Conservation (phyloP, 2,113 vertebrate genomes). For the Rynchops niger region DNA sequence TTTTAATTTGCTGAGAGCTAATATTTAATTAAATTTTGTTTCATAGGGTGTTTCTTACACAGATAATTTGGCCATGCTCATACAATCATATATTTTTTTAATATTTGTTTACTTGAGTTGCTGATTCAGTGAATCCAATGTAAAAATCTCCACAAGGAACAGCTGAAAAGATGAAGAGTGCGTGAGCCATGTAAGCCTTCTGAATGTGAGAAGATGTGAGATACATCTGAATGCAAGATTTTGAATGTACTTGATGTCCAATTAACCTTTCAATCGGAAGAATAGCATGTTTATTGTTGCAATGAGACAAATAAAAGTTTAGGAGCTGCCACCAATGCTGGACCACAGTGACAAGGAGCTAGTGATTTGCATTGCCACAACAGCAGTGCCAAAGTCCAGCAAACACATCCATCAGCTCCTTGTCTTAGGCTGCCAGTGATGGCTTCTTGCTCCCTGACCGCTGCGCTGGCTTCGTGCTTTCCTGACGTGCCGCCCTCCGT, state of each 20-base stretch:
- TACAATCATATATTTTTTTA: neutral
- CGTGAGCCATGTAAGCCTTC: neutral
- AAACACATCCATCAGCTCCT: neutral
- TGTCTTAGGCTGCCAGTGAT: neutral
- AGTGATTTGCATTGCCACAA: neutral
- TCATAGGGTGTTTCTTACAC: neutral
- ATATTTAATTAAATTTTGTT: conserved; percentile 29
- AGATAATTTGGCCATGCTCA: neutral
- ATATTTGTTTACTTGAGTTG: neutral
- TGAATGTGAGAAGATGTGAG: neutral
- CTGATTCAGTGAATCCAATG: neutral
- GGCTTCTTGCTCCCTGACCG: neutral
- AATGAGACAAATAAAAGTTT: neutral
- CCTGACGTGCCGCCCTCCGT: fast-evolving
- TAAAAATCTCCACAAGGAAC: neutral
- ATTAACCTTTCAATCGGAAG: neutral
- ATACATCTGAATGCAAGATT: neutral
- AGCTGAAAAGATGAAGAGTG: neutral
- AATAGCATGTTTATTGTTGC: neutral
- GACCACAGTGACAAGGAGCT: neutral
- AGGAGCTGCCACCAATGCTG: neutral
- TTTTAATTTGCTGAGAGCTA: conserved; percentile 14
- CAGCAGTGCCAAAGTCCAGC: neutral
- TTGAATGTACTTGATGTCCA: neutral
- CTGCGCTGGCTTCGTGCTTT: neutral